Evolutionary conservation across 2,797 vertebrate genomes (phyloP), one percentile per base, ranked within the genome.

Genomic region (Toxotes lorentzi): DNA sequence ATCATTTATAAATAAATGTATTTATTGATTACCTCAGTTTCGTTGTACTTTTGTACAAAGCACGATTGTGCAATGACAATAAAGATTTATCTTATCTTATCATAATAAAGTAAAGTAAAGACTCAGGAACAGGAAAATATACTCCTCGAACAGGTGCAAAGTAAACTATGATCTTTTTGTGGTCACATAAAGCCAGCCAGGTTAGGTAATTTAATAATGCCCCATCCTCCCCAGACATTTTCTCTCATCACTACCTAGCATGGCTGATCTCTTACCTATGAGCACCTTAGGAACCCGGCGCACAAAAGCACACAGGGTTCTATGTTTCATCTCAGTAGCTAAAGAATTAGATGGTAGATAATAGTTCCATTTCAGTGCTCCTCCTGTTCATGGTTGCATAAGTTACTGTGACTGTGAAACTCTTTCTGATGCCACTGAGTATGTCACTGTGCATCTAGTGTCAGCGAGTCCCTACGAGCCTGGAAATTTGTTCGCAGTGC

Each of bases 321-420:
- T 85, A 83, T 71, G 59, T 83, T 89, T 91, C 81, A 91, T 91
- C 91, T 84, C 86, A 60, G 65, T n/a, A 76, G 76, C 82, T 73
- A 68, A 79, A 84, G 83, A 90, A 84, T 82, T 71, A 90, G 78
- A 86, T 86, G 83, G 85, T 60, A 83, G 85, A 91, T 91, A 83
- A 89, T 75, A 82, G 81, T 90, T 88, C 79, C 78, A 86, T 86
- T 90, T 78, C 30, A 2, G 60, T 32, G 27, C 82, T 70, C 58
- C 70, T 72, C 75, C 51, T 73, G 77, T 76, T 83, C 76, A 54
- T 72, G 83, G 74, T 70, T 88, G 81, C 81, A 60, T 84, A 79
- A 85, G 79, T 76, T 72, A 78, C 68, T 61, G 53, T 43, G 62
- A 77, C 53, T 21, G 66, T 77, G 78, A 80, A 67, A 67, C 60